Evolutionary conservation across 1,140 invertebrate species (phyloP).

Genomic region (Bombus sibiricus): DNA sequence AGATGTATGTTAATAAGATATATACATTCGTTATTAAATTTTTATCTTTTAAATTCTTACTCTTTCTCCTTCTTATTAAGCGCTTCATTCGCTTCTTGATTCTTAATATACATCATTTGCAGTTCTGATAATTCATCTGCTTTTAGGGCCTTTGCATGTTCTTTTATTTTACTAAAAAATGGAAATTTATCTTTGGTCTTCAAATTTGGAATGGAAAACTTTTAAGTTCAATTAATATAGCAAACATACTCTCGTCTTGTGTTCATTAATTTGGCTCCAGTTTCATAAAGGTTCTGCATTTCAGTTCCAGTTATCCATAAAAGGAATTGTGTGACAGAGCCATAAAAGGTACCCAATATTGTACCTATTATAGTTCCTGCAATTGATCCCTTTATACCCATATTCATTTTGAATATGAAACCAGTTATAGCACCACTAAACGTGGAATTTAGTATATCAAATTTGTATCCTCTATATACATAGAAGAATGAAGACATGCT

Average conservation of each 20-base stretch:
- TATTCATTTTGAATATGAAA: conserved; percentile 84
- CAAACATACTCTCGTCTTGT: background rate
- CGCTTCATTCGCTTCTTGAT: background rate
- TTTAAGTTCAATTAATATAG: background rate
- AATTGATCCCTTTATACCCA: conserved; percentile 86
- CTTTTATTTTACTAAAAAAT: background rate
- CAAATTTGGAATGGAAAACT: background rate
- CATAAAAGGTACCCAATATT: conserved; percentile 82
- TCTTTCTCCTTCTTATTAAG: background rate
- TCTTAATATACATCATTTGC: background rate
- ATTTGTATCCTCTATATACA: conserved; percentile 85
- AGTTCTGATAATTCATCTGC: background rate
- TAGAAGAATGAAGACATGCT: conserved; percentile 84
- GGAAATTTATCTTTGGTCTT: background rate
- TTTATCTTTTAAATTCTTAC: background rate
- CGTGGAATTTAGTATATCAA: conserved; percentile 84
- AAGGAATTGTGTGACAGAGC: conserved; percentile 77
- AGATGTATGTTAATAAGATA: conserved; percentile 11
- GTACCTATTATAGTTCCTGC: conserved; percentile 85
- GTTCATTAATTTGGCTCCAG: background rate
- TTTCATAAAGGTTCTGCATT: conserved; percentile 81
- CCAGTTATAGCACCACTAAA: conserved; percentile 86
- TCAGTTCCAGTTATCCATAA: conserved; percentile 82
- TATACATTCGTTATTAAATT: conserved; percentile 26
- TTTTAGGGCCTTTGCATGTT: fast-evolving